Base-by-base conservation (phyloP, 1,140 invertebrate species). In the Homarus americanus region DNA sequence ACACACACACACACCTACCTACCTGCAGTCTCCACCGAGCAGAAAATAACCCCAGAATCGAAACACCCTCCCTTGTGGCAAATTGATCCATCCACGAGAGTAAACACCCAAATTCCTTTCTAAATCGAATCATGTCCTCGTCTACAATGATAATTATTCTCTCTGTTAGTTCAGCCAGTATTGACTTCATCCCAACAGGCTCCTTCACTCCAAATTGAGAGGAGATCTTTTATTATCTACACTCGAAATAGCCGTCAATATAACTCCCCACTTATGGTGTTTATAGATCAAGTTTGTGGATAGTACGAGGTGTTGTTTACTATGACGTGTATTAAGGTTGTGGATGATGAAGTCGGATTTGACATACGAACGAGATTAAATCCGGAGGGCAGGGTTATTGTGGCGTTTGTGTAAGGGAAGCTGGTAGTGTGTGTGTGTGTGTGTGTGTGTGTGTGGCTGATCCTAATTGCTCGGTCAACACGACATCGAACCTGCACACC, bases 51-150 rank as follows among this genome's bases (percentile, higher is more conserved):
- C 76, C 66, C 28, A 85, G 69, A 66, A 72, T 34, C 20, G 44
- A 40, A 41, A 32, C 53, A 40, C 58, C 34, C 20, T 76, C 76
- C 76, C 78, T 82, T 66, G 49, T 88, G 53, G 86, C 86, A 88
- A 88, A 88, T 79, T 88, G 76, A 88, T 72, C 78, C 86, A 88
- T 88, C 82, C 76, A 69, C 76, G 58, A 63, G 28, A 34, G 78
- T 58, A 88, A 88, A 88, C 86, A 88, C 17, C 24, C 76, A 88
- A 80, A 88, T 88, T 88, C 86, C 86, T 88, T 66, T 88, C 86
- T 88, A 88, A 88, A 88, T 88, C 86, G 86, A 88, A 88, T 88
- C 86, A 88, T 88, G 86, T 80, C 76, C 38, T 63, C 58, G 75
- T 63, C 12, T 20, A 88, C 86, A 88, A 88, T 88, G 86, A 88